These are phyloP conservation scores for Drosophila sp. DNA, from an alignment of 1,140 invertebrate species.

Conservation along the genomic window DNA sequence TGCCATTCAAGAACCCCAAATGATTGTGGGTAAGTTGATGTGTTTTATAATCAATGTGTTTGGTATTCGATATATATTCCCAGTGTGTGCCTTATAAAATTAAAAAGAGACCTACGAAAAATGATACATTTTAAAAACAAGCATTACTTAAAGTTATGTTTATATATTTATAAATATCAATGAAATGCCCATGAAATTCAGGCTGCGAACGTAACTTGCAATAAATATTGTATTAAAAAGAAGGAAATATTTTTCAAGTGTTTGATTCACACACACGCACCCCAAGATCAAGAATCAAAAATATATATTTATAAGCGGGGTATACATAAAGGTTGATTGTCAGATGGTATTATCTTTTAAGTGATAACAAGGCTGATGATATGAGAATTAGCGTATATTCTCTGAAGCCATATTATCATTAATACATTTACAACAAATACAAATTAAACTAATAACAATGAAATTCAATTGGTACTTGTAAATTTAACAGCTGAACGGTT, in stretches of 20 bases:
- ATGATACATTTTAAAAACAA: neutral
- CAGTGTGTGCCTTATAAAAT: conserved; percentile 4
- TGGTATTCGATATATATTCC: neutral
- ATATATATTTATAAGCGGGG: conserved; percentile 3
- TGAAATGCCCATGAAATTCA: neutral
- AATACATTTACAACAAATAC: neutral
- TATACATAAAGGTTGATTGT: neutral
- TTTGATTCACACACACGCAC: neutral
- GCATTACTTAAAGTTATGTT: conserved; percentile 7
- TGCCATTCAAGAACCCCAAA: neutral
- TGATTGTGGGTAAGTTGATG: neutral
- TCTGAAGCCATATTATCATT: neutral
- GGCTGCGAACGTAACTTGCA: neutral
- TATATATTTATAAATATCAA: neutral
- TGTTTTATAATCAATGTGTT: conserved; percentile 1
- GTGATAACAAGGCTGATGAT: neutral
- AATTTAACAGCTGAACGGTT: neutral
- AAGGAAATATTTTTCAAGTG: neutral
- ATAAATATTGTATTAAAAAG: neutral
- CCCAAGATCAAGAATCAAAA: neutral
- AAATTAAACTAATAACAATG: neutral
- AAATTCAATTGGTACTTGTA: neutral
- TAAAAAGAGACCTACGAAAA: neutral
- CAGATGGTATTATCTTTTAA: neutral
- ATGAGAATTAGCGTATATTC: neutral